Evolutionary conservation across 2,797 vertebrate genomes (phyloP).

Genomic region (Molossus molossus): DNA sequence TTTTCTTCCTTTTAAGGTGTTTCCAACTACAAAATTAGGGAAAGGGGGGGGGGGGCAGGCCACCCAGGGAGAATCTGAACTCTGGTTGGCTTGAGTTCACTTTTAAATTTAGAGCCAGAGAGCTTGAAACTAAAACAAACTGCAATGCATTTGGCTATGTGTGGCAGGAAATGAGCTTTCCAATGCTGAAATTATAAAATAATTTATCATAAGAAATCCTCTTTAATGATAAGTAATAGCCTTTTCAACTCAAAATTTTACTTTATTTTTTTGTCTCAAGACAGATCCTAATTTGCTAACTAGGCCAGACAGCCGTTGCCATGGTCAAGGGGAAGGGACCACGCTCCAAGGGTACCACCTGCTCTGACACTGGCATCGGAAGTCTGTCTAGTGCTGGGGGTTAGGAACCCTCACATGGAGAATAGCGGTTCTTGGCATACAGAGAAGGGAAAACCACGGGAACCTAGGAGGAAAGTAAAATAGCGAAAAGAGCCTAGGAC

Average conservation of each 20-base stretch:
- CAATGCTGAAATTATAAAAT: constrained; percentile 56
- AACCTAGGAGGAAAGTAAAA: not conserved
- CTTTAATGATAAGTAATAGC: constrained; percentile 65
- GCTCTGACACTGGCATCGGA: not conserved
- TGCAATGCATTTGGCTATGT: constrained; percentile 29
- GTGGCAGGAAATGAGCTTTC: constrained; percentile 70
- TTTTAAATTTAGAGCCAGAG: constrained; percentile 81
- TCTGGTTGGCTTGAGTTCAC: constrained; percentile 72
- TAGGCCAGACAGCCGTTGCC: not conserved
- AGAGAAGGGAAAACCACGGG: not conserved
- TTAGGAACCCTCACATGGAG: not conserved
- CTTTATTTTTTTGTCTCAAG: not conserved
- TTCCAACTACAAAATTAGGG: constrained; percentile 76
- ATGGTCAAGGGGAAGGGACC: not conserved
- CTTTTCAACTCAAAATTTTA: constrained; percentile 63
- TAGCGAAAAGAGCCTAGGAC: not conserved
- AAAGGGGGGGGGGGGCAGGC: constrained; percentile 15
- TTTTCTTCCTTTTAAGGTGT: constrained; percentile 82
- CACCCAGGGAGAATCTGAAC: constrained; percentile 79
- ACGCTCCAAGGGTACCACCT: not conserved
- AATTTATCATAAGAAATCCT: constrained; percentile 66
- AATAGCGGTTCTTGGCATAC: not conserved
- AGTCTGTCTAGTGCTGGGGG: not conserved
- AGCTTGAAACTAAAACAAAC: constrained; percentile 79
- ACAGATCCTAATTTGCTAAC: constrained; percentile 47